Conservation (phyloP, 2,888 invertebrate species). For the Polia nebulosa region DNA sequence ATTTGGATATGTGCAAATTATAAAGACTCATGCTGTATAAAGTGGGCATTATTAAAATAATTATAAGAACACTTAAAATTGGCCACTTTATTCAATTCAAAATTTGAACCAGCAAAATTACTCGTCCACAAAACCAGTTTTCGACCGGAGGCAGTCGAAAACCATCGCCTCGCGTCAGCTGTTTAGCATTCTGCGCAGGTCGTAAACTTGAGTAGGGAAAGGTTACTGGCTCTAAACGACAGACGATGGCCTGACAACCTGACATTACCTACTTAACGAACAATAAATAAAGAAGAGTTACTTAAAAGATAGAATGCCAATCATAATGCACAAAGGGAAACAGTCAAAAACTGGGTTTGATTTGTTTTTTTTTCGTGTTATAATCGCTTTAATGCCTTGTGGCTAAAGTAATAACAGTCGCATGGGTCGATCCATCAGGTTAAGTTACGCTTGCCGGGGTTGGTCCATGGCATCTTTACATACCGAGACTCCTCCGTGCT, state of each 20-base stretch:
- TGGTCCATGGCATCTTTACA: too few species aligned
- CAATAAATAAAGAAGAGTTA: slow-evolving; percentile 15
- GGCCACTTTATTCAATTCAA: neutral
- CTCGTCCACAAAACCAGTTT: slow-evolving; percentile 15
- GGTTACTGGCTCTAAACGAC: slow-evolving; percentile 37
- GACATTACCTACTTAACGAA: slow-evolving; percentile 14
- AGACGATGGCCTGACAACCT: slow-evolving; percentile 42
- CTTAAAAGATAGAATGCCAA: slow-evolving; percentile 1
- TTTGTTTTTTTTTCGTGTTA: too few species aligned
- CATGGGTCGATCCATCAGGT: too few species aligned
- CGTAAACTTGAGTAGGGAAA: slow-evolving; percentile 46
- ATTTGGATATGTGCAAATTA: too few species aligned
- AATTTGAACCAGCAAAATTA: neutral
- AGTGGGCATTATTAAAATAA: neutral
- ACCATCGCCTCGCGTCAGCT: slow-evolving; percentile 27
- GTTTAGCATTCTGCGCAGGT: slow-evolving; percentile 47
- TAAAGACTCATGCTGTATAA: neutral
- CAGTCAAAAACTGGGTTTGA: neutral
- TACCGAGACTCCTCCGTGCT: too few species aligned
- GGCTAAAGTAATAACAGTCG: too few species aligned
- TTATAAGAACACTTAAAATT: neutral
- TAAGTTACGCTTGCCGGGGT: too few species aligned
- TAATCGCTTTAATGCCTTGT: too few species aligned
- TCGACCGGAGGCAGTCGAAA: neutral
- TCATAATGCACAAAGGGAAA: neutral